Base-by-base conservation (phyloP, 2,888 invertebrate species). In the Dryobota labecula region DNA sequence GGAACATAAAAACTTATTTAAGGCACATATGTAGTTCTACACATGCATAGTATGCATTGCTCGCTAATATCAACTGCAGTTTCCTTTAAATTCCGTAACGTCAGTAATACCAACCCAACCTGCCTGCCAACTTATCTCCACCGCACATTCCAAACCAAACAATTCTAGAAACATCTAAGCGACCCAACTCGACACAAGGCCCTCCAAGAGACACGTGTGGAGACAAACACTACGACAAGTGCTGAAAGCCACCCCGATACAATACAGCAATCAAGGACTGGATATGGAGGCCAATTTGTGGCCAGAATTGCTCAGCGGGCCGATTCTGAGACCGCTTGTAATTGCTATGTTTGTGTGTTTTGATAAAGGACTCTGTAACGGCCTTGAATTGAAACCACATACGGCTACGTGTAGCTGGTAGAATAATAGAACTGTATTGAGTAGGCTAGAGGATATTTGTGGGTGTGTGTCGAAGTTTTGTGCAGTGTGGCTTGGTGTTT, bases 281-380 rank as follows among this genome's bases (percentile, higher is more conserved):
- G 71, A 74, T 63, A 68, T 66, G 58, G 73, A 62, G 73, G 84
- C 78, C 85, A 85, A 86, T 86, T 85, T 85, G 86, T 66, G 86
- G 71, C 47, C 66, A 71, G 71, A 75, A 85, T 80, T 79, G 82
- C 76, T 73, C 78, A 73, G 70, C 64, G 67, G 65, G 57, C 67
- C 70, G 58, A n/a, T 68, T 60, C 67, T 67, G 65, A 57, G 70
- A 61, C 66, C 49, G 56, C 38, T 33, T 54, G 76, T 85, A 85
- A 85, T 84, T 84, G 85, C 73, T 73, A 58, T 70, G 78, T 78
- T 83, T 79, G 85, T 73, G 82, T 82, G 77, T 85, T 85, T 78
- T 76, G 68, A 82, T 76, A 76, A 65, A 70, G 62, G 70, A 75
- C 69, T 68, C 56, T 30, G 69, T 66, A 67, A 80, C 73, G 53